phyloP scores from a whole-genome alignment of 2,797 vertebrate species.

The Acanthopagrus latus region DNA sequence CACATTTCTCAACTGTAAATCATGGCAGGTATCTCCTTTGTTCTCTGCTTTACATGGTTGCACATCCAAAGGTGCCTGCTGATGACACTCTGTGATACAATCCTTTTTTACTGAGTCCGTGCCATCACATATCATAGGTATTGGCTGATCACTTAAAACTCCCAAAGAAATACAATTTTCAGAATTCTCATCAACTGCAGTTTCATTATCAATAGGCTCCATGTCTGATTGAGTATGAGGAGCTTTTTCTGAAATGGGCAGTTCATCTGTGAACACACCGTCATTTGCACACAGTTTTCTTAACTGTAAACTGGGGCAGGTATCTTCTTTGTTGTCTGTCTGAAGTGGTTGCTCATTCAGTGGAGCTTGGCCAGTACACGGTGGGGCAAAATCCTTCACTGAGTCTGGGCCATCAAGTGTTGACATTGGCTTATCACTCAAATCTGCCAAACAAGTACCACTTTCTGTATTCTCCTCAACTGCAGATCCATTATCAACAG shows the following conservation, averaged over 20 bases:
- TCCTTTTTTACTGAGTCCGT: constrained; percentile 9
- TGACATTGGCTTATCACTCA: neutral
- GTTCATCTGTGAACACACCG: constrained; percentile 6
- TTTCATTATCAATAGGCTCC: neutral
- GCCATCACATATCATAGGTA: neutral
- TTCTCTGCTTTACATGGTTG: constrained; percentile 13
- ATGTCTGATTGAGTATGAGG: neutral
- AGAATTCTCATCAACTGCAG: constrained; percentile 12
- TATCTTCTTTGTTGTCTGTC: constrained; percentile 21
- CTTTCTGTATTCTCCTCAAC: constrained; percentile 11
- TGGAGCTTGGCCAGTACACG: constrained; percentile 33
- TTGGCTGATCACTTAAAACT: neutral
- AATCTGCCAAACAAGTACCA: neutral
- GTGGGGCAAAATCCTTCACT: constrained; percentile 7
- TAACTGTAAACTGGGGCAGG: neutral
- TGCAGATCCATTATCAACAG: constrained; percentile 7
- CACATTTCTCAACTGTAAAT: neutral
- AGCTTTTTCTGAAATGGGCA: constrained; percentile 32
- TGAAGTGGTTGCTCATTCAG: constrained; percentile 29
- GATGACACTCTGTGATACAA: constrained; percentile 10
- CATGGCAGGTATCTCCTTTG: constrained; percentile 15
- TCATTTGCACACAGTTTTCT: constrained; percentile 20
- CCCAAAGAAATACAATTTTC: constrained; percentile 1
- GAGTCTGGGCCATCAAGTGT: constrained; percentile 3
- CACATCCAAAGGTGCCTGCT: constrained; percentile 32